phyloP scores from a whole-genome alignment of 1,140 invertebrate species.

The Listronotus bonariensis region DNA sequence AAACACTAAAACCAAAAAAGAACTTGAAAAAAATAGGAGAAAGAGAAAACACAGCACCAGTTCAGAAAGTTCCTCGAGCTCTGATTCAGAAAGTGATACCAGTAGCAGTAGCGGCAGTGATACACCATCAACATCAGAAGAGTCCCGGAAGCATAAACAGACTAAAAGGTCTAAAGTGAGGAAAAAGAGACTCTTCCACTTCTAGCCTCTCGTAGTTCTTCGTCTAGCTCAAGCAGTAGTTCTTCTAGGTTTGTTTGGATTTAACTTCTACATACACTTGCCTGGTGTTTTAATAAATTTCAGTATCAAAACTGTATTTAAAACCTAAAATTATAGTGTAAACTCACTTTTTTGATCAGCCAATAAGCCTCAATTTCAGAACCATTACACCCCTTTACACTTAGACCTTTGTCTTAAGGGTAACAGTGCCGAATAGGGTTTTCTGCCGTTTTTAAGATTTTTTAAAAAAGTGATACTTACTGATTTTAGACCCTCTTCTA shows the following conservation, averaged over 20 bases:
- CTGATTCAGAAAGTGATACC: conserved; percentile 27
- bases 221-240: conserved; percentile 14
- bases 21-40: conserved; percentile 17
- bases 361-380: too few relatives aligned
- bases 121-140: conserved; percentile 23
- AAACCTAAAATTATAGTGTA: too few relatives aligned
- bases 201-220: conserved; percentile 4
- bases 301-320: too few relatives aligned
- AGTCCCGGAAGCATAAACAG: conserved; percentile 15
- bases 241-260: conserved; percentile 9
- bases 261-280: too few relatives aligned
- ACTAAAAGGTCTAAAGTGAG: conserved; percentile 18
- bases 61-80: conserved; percentile 24
- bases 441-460: too few relatives aligned
- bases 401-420: too few relatives aligned
- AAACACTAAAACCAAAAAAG: conserved; percentile 7
- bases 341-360: too few relatives aligned
- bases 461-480: too few relatives aligned
- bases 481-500: too few relatives aligned
- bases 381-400: too few relatives aligned
- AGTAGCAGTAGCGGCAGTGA: conserved; percentile 18
- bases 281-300: too few relatives aligned
- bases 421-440: too few relatives aligned
- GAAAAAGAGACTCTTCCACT: conserved; percentile 20
- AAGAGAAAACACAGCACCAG: conserved; percentile 21